A percentile compares a stretch with the other conserved stretches of the same genome.
These are phyloP conservation scores for Chrysotoxum bicinctum DNA, from an alignment of 2,888 invertebrate genomes.

Conservation along the genomic window DNA sequence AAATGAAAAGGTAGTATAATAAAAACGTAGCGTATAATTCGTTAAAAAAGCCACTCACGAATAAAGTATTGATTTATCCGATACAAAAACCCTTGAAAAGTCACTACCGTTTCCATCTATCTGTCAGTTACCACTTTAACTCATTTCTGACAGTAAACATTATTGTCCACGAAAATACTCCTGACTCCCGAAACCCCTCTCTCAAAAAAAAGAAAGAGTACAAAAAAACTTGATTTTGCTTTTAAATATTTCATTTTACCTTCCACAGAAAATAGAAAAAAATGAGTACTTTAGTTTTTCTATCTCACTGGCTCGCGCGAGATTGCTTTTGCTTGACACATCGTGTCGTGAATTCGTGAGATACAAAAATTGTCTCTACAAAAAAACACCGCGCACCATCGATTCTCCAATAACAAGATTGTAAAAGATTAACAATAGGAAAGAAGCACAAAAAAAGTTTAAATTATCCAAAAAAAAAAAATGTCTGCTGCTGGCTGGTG, in stretches of 20 bases:
- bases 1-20: not conserved
- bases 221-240: conserved; percentile 17
- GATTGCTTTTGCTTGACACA: conserved; percentile 35
- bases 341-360: conserved; percentile 6
- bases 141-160: conserved; percentile 50
- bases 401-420: conserved; percentile 27
- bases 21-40: too few species aligned
- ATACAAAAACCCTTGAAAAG: not conserved
- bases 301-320: conserved; percentile 40
- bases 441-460: conserved; percentile 20
- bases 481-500: conserved; percentile 60
- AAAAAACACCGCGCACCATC: conserved; percentile 48
- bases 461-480: conserved; percentile 29
- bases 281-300: conserved; percentile 46
- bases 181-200: not conserved
- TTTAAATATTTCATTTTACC: conserved; percentile 34
- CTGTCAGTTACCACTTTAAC: not conserved
- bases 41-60: too few species aligned
- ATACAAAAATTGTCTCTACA: conserved; percentile 31
- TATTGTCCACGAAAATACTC: conserved; percentile 15
- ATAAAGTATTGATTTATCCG: not conserved
- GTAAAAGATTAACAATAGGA: conserved; percentile 44
- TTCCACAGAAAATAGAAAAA: conserved; percentile 50
- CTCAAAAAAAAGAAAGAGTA: not conserved
- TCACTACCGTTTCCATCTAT: conserved; percentile 9